These are phyloP conservation scores for Drosophila silvestris DNA, from an alignment of 2,888 invertebrate genomes.

Conservation along the genomic window DNA sequence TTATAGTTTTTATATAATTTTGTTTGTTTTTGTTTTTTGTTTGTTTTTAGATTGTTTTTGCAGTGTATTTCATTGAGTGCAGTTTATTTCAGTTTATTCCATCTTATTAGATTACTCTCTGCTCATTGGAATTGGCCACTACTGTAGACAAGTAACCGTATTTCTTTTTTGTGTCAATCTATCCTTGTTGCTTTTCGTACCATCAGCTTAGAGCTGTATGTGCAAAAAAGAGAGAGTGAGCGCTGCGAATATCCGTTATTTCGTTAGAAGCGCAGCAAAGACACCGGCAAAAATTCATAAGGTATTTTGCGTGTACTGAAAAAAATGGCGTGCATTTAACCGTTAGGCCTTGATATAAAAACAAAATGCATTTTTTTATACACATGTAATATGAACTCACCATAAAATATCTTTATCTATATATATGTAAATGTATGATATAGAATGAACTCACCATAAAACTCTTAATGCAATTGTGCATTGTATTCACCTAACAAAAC, in stretches of 20 bases:
- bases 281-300: slow-evolving; percentile 24
- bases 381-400: slow-evolving; percentile 4
- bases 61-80: slow-evolving; percentile 46
- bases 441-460: slow-evolving; percentile 11
- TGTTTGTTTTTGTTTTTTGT: slow-evolving; percentile 8
- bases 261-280: slow-evolving; percentile 32
- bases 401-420: slow-evolving; percentile 9
- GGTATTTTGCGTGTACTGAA: slow-evolving; percentile 24
- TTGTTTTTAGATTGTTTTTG: slow-evolving; percentile 16
- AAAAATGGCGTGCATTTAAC: slow-evolving; percentile 29
- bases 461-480: not conserved
- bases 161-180: slow-evolving; percentile 15
- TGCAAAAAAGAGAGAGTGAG: slow-evolving; percentile 24
- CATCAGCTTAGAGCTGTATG: slow-evolving; percentile 40
- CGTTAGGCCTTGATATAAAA: slow-evolving; percentile 6
- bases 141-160: slow-evolving; percentile 52
- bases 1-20: slow-evolving; percentile 14
- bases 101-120: slow-evolving; percentile 14
- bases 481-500: slow-evolving; percentile 45
- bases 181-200: slow-evolving; percentile 26
- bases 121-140: slow-evolving; percentile 23
- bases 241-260: slow-evolving; percentile 52
- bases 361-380: not conserved
- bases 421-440: not conserved
- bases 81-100: slow-evolving; percentile 20